Evolutionary conservation across 2,113 vertebrate genomes (phyloP), one percentile per base, ranked within the genome.

Genomic region (Cyanistes caeruleus): DNA sequence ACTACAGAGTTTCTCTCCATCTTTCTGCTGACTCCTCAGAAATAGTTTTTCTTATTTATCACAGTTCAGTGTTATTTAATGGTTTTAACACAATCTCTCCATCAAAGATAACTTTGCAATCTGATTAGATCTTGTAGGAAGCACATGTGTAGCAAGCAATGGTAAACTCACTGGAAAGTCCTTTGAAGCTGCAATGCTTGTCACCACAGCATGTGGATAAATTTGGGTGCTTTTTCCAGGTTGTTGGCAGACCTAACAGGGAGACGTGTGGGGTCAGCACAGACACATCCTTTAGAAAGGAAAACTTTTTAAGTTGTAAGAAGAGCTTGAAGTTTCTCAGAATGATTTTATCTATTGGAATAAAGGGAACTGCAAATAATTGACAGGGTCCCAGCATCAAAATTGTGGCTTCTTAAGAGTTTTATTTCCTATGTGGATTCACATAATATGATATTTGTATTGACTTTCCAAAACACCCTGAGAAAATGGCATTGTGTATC

Each of bases 241-340:
- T 55, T 52, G 64, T 2, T 68, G 76, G 12, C 51, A 90, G 88
- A 55, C 44, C 37, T 74, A 20, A 16, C 2, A 64, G 49, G 30
- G 13, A 11, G 13, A n/a, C 0, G 0, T 13, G 1, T 15, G 16
- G 17, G 14, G 15, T 43, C 63, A 44, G 74, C 51, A 46, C 23
- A 39, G 44, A 70, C 33, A 55, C 20, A 19, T 60, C 62, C 62
- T 52, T 65, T 21, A 41, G 49, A 35, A 55, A 64, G 37, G 6
- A n/a, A 19, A 87, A 64, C 49, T 75, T 48, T 13, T 1, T 13
- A 39, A 46, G 27, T 18, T 55, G 59, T 27, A 79, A 78, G 60
- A 33, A 52, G 15, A 4, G 30, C 33, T 43, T 25, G 30, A 87
- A 75, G 69, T n/a, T 60, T 60, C 56, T 72, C 46, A 33, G 28